Evolutionary conservation across 2,888 invertebrate genomes (phyloP).

Genomic region (Eupithecia vulgata): DNA sequence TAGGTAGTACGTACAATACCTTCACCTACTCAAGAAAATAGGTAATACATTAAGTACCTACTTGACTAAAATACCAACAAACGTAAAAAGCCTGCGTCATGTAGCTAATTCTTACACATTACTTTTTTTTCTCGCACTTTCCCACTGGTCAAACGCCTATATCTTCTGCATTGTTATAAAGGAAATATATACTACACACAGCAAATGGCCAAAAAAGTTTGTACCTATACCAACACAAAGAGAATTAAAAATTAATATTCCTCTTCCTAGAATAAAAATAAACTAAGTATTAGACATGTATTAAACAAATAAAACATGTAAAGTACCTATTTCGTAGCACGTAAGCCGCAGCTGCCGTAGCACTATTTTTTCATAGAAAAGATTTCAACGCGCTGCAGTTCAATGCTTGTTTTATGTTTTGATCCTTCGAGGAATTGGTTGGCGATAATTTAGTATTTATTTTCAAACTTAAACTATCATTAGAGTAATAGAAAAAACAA

Average conservation of each 20-base stretch:
- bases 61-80: too few relatives aligned
- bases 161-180: background rate
- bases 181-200: background rate
- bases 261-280: background rate
- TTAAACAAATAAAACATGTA: background rate
- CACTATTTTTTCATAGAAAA: slow-evolving; percentile 25
- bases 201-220: background rate
- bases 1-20: too few relatives aligned
- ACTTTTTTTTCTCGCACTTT: background rate
- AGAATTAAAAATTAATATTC: background rate
- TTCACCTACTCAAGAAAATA: too few relatives aligned
- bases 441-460: background rate
- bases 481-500: too few relatives aligned
- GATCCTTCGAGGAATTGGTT: background rate
- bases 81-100: background rate
- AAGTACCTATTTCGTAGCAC: background rate
- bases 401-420: slow-evolving; percentile 10
- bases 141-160: background rate
- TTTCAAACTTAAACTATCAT: too few relatives aligned
- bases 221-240: background rate
- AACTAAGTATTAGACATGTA: too few relatives aligned
- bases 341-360: background rate
- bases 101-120: too few relatives aligned
- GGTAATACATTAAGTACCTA: too few relatives aligned
- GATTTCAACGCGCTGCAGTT: slow-evolving; percentile 29